A percentile compares a stretch with the other conserved stretches of the same genome.
Evolutionary conservation across 2,113 vertebrate species (phyloP).

Genomic region (Brienomyrus longianalis): DNA sequence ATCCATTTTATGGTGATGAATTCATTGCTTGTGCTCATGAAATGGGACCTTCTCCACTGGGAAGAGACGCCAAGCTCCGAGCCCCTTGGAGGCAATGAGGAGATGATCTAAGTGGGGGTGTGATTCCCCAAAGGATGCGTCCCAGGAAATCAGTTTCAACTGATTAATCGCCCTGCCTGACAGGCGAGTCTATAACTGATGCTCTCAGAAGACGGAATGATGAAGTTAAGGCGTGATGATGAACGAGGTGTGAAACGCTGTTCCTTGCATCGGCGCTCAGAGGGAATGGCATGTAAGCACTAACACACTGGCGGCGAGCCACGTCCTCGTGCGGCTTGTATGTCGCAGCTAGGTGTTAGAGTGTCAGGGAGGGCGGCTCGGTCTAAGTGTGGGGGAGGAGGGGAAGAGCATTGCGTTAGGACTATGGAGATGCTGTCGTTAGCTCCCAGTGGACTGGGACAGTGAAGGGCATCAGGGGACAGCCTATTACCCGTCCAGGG

Average conservation of each 20-base stretch:
- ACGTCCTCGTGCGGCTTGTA: background rate
- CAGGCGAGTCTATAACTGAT: conserved; percentile 4
- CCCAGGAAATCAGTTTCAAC: conserved; percentile 3
- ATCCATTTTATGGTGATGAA: background rate
- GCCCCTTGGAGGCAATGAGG: background rate
- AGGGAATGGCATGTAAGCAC: background rate
- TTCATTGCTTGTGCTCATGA: background rate
- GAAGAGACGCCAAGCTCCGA: background rate
- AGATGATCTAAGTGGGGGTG: background rate
- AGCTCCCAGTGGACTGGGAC: background rate
- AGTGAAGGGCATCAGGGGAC: background rate
- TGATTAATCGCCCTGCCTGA: conserved; percentile 10
- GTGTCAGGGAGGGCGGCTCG: background rate
- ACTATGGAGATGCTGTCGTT: background rate
- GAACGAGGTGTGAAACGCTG: background rate
- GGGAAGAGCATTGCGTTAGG: background rate
- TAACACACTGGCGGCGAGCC: background rate
- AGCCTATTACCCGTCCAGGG: background rate
- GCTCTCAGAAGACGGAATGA: background rate
- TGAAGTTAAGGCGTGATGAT: background rate
- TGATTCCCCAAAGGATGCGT: background rate
- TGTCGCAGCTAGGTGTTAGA: background rate
- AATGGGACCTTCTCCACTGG: background rate
- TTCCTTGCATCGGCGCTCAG: background rate
- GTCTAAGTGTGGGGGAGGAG: too few species aligned